Evolutionary conservation across 2,888 invertebrate species (phyloP), one percentile per base, ranked within the genome.

Genomic region (Drosophila eohydei): DNA sequence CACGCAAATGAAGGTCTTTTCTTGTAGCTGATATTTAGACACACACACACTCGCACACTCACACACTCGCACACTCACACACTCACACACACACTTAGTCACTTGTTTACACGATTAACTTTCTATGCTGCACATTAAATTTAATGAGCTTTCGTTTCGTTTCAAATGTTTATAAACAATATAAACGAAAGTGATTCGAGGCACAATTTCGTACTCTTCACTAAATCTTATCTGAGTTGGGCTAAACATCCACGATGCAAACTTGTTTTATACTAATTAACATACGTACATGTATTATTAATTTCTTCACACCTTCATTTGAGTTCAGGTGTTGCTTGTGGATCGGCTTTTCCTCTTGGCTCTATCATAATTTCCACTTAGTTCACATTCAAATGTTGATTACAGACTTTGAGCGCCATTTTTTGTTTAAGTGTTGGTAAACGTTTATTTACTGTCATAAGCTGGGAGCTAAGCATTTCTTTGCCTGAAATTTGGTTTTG

Each of bases 111-210:
- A 9, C 16, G 50, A 61, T 59, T 57, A 63, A 67, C 76, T 74
- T 74, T 77, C 71, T 57, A 68, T 65, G 57, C 59, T 56, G 66
- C 38, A 85, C 64, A 74, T 74, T 69, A 69, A 80, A 65, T 58
- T 86, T 80, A 83, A 83, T 88, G 73, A 78, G 87, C 89, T 83
- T 88, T 88, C 75, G 59, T 64, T 62, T 52, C 71, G 28, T 71
- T 50, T 63, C n/a, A n/a, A 71, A 65, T 69, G 73, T 87, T 84
- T 87, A 66, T 69, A 77, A 68, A 36, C 52, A 50, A 50, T 11
- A 28, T 51, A 41, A 58, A 57, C 62, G 61, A 77, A 62, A 79
- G 65, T 65, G 58, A 57, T 56, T 36, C 28, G 28, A 43, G 41
- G 48, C 63, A 28, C 11, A 8, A 51, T 41, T 74, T 41, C 30